Percentiles rank a stretch among this genome's conserved stretches.
Conservation (phyloP, 1,140 invertebrate genomes). For the Apocrypta bakeri region DNA sequence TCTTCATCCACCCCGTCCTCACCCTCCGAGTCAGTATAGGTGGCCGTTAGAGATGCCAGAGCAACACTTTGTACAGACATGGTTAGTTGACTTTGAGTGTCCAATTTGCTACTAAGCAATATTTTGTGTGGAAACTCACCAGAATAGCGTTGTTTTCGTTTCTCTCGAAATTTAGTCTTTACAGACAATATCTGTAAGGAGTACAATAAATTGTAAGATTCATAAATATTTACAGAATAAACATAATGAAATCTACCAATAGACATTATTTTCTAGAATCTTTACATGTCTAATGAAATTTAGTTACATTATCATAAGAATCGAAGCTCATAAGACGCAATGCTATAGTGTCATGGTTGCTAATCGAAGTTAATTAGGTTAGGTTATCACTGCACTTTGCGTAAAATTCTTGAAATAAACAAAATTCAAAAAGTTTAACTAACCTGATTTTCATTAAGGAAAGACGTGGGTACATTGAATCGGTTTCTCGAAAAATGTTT, state of each 20-base stretch:
- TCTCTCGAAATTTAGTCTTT: slow-evolving; percentile 28
- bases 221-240: background rate
- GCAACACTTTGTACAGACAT: slow-evolving; percentile 77
- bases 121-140: slow-evolving; percentile 74
- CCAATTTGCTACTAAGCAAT: slow-evolving; percentile 70
- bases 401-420: background rate
- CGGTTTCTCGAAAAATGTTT: background rate
- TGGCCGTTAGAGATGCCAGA: slow-evolving; percentile 85
- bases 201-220: background rate
- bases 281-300: no score
- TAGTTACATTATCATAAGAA: no score
- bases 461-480: background rate
- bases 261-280: no score
- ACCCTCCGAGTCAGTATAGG: slow-evolving; percentile 89
- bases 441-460: background rate
- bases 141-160: slow-evolving; percentile 61
- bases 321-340: no score
- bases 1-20: slow-evolving; percentile 83
- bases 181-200: slow-evolving; percentile 7
- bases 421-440: background rate
- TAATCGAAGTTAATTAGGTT: background rate
- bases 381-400: background rate
- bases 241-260: no score
- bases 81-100: slow-evolving; percentile 73
- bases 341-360: background rate